Percentiles rank a stretch among this genome's conserved stretches.
These are phyloP conservation scores for Epirrita christyi DNA, from an alignment of 2,888 invertebrate genomes.

Conservation along the genomic window DNA sequence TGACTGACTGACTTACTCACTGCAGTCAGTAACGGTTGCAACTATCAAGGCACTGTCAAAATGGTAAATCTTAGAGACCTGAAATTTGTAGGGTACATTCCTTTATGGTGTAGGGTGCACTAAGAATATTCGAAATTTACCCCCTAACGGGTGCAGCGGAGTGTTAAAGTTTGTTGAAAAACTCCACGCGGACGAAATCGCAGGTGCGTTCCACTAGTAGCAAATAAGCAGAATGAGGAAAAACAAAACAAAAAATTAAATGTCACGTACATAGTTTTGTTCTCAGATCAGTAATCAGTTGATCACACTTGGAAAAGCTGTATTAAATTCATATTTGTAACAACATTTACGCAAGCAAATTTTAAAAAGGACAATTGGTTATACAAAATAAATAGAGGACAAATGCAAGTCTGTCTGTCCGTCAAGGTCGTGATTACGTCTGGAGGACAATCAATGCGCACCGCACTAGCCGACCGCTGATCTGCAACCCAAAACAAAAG, in stretches of 20 bases:
- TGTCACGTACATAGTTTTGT: neutral
- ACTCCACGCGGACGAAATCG: too few relatives aligned
- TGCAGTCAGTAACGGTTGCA: too few relatives aligned
- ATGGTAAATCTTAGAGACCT: too few relatives aligned
- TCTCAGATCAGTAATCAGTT: neutral
- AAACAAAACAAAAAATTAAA: neutral
- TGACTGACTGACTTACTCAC: too few relatives aligned
- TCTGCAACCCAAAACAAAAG: constrained; percentile 47
- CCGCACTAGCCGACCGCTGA: constrained; percentile 31
- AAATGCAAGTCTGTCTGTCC: constrained; percentile 40
- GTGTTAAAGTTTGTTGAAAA: too few relatives aligned
- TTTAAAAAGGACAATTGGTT: constrained; percentile 2
- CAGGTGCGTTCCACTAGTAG: too few relatives aligned
- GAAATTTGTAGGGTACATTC: too few relatives aligned
- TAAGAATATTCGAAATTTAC: too few relatives aligned
- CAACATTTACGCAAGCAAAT: neutral
- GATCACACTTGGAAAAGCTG: constrained; percentile 13
- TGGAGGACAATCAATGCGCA: constrained; percentile 52
- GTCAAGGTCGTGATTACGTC: constrained; percentile 54
- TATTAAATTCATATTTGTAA: constrained; percentile 6
- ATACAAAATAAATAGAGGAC: constrained; percentile 36
- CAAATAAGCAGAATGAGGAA: too few relatives aligned
- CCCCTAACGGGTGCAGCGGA: too few relatives aligned
- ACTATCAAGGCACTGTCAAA: too few relatives aligned
- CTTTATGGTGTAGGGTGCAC: too few relatives aligned